Evolutionary conservation across 2,113 vertebrate species (phyloP).

Genomic region (Psephotus haematonotus): DNA sequence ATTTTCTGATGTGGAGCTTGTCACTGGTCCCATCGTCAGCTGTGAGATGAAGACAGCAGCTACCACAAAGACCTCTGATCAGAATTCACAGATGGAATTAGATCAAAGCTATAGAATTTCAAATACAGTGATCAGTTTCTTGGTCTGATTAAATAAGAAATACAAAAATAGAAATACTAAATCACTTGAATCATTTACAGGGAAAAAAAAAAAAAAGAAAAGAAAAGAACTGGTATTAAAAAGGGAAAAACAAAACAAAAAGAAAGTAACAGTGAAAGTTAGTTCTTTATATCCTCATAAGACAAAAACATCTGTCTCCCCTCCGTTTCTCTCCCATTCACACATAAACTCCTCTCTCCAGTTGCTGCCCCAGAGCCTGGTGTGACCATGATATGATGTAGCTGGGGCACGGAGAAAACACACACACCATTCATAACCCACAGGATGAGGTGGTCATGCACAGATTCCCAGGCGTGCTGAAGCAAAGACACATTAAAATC

Average conservation of each 20-base stretch:
- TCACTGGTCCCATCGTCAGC: neutral
- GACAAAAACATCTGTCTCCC: neutral
- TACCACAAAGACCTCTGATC: neutral
- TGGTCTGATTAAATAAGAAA: neutral
- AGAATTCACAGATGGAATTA: neutral
- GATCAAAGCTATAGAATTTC: neutral
- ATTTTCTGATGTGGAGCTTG: neutral
- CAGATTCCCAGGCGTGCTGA: neutral
- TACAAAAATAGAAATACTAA: neutral
- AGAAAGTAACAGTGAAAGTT: neutral
- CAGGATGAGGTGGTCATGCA: accelerated
- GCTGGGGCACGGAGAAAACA: neutral
- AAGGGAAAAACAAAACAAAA: neutral
- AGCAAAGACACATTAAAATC: neutral
- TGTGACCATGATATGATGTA: neutral
- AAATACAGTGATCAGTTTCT: neutral
- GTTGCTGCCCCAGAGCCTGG: neutral
- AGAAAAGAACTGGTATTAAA: neutral
- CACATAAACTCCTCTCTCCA: neutral
- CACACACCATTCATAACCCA: accelerated
- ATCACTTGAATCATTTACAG: accelerated
- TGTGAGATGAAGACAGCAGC: neutral
- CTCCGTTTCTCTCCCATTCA: neutral
- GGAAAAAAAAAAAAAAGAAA: neutral
- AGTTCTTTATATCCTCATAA: neutral